Base-by-base conservation (phyloP, 2,113 vertebrate species). In the Salvelinus fontinalis region DNA sequence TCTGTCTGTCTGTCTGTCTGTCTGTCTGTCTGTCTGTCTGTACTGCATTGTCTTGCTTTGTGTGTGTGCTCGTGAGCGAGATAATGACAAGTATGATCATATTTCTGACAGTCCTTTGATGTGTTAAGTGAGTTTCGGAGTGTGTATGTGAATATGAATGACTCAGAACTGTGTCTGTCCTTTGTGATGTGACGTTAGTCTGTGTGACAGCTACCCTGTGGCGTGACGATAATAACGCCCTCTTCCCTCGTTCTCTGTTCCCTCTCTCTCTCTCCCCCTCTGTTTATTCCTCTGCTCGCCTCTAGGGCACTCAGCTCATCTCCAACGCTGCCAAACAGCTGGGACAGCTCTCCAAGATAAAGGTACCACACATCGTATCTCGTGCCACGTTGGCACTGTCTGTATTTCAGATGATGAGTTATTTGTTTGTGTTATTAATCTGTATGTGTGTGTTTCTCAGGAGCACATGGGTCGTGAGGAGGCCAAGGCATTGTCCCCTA, bases 391-490 rank as follows among this genome's bases (percentile, higher is more conserved):
- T 27, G 20, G 22, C 34, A 11, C 7, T 67, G 68, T n/a, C 13
- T 67, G 68, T 22, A 14, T 54, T 54, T 54, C 51, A 16, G 51
- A 54, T 14, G 12, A 44, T 44, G 39, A 44, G 9, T 44, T 44
- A 44, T 18, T 14, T 54, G 51, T 54, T 54, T 54, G 51, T 18
- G 51, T 14, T 64, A 27, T 72, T 14, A 13, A 29, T n/a, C 11
- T 65, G 29, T 34, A 16, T 49, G 67, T 57, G 22, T 11, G 26
- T 75, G 48, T 0, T 26, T 34, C 74, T 4, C 84, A 99, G 98
- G 98, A 99, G 91, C 97, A 99, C 89, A 99, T 99, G 97, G 97
- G 98, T 65, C 94, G 98, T 1, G 98, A 99, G 80, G 97, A 99
- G 84, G 97, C 98, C 75, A 99, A 98, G 84, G 98, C 97, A 3